These are phyloP conservation scores for Eutolmus rufibarbis DNA, from an alignment of 2,888 invertebrate genomes.

Conservation along the genomic window DNA sequence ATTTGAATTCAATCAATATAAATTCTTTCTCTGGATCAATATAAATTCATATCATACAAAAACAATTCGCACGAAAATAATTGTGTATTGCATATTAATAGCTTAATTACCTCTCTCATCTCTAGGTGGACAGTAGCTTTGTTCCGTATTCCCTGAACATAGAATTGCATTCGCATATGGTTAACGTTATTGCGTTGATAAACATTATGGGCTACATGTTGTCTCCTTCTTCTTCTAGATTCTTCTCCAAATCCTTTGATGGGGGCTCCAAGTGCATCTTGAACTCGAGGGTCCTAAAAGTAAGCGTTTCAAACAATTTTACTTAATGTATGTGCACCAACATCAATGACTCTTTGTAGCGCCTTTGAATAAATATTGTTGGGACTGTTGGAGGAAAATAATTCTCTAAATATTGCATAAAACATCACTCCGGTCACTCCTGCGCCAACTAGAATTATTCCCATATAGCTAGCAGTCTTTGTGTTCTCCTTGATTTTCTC, in stretches of 20 bases:
- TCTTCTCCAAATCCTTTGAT: conserved; percentile 91
- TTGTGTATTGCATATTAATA: too few relatives aligned
- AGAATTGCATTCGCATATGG: conserved; percentile 89
- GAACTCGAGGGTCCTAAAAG: conserved; percentile 73
- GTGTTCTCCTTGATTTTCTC: conserved; percentile 89
- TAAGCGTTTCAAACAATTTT: not conserved
- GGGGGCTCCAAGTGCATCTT: conserved; percentile 86
- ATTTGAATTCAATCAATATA: too few relatives aligned
- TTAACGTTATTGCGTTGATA: conserved; percentile 79
- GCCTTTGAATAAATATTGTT: conserved; percentile 85
- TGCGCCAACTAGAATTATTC: conserved; percentile 80
- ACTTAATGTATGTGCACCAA: conserved; percentile 54
- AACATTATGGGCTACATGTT: conserved; percentile 81
- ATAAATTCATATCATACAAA: too few relatives aligned
- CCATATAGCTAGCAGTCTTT: conserved; percentile 76
- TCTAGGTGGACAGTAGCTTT: conserved; percentile 87
- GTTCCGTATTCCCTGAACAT: conserved; percentile 82
- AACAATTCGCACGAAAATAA: too few relatives aligned
- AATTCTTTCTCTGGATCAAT: too few relatives aligned
- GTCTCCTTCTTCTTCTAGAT: conserved; percentile 79
- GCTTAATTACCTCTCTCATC: conserved; percentile 74
- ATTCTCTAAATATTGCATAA: conserved; percentile 82
- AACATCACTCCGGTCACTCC: conserved; percentile 84
- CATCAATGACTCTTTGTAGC: conserved; percentile 75
- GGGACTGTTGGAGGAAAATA: conserved; percentile 88